phyloP scores from a whole-genome alignment of 2,888 invertebrate genomes.

The Parascotia fuliginaria region DNA sequence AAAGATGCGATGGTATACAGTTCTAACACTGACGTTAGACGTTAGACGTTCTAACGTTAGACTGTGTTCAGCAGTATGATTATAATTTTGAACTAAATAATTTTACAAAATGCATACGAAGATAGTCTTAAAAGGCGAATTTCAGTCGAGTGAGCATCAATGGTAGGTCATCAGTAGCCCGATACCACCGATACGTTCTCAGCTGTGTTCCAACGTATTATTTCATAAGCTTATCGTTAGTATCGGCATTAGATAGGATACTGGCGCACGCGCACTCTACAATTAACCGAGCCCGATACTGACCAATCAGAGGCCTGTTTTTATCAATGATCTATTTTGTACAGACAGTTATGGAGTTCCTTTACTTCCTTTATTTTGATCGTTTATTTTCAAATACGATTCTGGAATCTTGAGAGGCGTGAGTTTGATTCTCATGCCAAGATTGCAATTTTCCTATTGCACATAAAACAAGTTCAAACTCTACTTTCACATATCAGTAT shows the following conservation, averaged over 20 bases:
- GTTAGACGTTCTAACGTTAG: too few species aligned
- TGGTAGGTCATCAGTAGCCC: constrained; percentile 23
- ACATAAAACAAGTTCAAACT: too few species aligned
- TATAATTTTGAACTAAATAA: too few species aligned
- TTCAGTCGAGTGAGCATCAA: constrained; percentile 6
- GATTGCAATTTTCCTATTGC: too few species aligned
- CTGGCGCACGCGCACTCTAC: constrained; percentile 55
- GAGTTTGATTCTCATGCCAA: too few species aligned
- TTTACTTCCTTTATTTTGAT: constrained; percentile 41
- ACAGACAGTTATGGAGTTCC: constrained; percentile 46
- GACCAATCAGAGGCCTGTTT: constrained; percentile 61
- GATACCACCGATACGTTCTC: constrained; percentile 32
- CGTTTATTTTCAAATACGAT: constrained; percentile 37
- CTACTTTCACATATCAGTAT: too few species aligned
- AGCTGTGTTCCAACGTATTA: constrained; percentile 51
- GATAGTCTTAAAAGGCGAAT: constrained; percentile 2
- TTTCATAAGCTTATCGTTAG: constrained; percentile 62
- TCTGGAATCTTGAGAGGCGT: too few species aligned
- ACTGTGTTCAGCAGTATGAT: too few species aligned
- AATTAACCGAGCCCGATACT: constrained; percentile 62
- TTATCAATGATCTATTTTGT: constrained; percentile 63
- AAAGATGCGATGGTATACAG: too few species aligned
- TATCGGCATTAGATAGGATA: constrained; percentile 59
- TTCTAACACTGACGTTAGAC: too few species aligned
- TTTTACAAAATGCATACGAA: neutral